These are phyloP conservation scores for Zoroaster sp. DNA, from an alignment of 53 echinoderm and acorn worm genomes.

Conservation along the genomic window DNA sequence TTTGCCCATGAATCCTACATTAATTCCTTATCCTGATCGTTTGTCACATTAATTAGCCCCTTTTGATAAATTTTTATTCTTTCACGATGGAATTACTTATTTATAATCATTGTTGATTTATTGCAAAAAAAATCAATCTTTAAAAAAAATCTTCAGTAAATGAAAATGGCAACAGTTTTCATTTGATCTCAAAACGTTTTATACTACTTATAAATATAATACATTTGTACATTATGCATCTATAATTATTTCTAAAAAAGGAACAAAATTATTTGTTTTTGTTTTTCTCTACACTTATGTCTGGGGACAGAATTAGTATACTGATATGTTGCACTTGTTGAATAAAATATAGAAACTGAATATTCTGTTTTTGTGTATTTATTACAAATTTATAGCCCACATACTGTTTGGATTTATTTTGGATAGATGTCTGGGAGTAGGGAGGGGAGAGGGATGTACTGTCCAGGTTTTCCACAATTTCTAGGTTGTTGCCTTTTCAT, in stretches of 20 bases:
- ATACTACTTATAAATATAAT: constrained; percentile 52
- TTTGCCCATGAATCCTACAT: not conserved
- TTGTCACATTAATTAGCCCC: not conserved
- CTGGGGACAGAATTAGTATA: constrained; percentile 28
- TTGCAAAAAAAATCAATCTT: constrained; percentile 3
- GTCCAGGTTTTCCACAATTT: no score
- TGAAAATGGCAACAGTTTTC: constrained; percentile 5
- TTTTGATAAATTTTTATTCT: constrained; percentile 38
- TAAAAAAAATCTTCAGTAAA: not conserved
- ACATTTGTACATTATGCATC: constrained; percentile 62
- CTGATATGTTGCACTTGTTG: constrained; percentile 56
- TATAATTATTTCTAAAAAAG: constrained; percentile 38
- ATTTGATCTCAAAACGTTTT: constrained; percentile 19
- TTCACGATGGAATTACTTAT: constrained; percentile 33
- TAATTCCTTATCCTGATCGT: not conserved
- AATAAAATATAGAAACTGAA: constrained; percentile 24
- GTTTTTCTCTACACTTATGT: not conserved
- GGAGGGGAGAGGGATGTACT: no score
- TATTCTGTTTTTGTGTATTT: not conserved
- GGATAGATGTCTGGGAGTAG: no score
- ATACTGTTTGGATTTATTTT: no score
- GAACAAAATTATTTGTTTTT: not conserved
- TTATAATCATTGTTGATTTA: constrained; percentile 34
- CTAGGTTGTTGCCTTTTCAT: no score
- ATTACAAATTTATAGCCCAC: no score